Evolutionary conservation across 2,888 invertebrate species (phyloP), one percentile per base, ranked within the genome.

Genomic region (Aproaerema taeniolella): DNA sequence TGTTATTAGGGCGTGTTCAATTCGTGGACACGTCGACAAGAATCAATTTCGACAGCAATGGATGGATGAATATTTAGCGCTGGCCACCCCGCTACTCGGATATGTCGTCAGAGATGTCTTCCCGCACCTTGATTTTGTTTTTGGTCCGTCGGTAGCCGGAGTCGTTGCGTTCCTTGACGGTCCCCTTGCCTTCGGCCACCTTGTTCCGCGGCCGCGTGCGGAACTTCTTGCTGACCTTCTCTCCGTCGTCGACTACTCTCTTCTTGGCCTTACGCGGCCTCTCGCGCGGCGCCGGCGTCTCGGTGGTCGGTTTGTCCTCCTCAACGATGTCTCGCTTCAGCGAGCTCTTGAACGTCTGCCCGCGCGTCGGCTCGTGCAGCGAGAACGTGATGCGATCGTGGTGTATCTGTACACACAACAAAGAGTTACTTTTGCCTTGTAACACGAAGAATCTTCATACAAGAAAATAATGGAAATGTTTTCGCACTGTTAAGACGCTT

Each of bases 371-470:
- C 48, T 85, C 85, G 53, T 83, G 82, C 1, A 85, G 55, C 0
- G 85, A 82, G 47, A 82, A 85, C 0, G 85, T 83, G 20, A 85
- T 83, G 41, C 85, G 63, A 45, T 85, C 85, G 52, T 81, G 85
- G 41, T 85, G 85, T 46, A 85, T 75, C 85, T 85, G 57, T 33
- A 15, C 5, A 20, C n/a, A n/a, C n/a, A n/a, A n/a, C 16, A 17
- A 14, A 30, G 4, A 14, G 26, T 31, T 11, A 2, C 2, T 14
- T 12, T 12, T 11, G 16, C 4, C 11, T 10, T 9, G 12, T 29
- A 30, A 12, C 10, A 9, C 7, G 30, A 8, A 30, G 9, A 13
- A n/a, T n/a, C n/a, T n/a, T n/a, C n/a, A n/a, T n/a, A n/a, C n/a
- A n/a, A n/a, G n/a, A n/a, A n/a, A n/a, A n/a, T n/a, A n/a, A n/a